Percentiles rank a stretch among this genome's conserved stretches.
Conservation (phyloP, 2,113 vertebrate genomes). For the Columbina picui region DNA sequence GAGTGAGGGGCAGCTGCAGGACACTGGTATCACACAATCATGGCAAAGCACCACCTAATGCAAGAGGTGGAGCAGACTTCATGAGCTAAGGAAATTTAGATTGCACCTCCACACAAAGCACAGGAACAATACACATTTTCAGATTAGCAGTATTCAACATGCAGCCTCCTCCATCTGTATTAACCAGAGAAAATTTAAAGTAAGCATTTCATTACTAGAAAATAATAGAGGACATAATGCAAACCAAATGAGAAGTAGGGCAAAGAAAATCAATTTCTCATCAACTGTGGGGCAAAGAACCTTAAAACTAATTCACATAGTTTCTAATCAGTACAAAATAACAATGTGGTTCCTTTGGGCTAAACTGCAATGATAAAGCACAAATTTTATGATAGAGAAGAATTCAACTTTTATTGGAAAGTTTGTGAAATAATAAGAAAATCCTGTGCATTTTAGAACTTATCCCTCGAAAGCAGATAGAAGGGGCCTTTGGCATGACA, state of each 20-base stretch:
- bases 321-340: neutral
- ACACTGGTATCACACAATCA: neutral
- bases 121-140: neutral
- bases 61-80: neutral
- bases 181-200: conserved; percentile 7
- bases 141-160: neutral
- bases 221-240: neutral
- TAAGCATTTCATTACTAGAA: neutral
- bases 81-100: neutral
- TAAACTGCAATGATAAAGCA: neutral
- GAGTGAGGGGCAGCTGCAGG: neutral
- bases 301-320: neutral
- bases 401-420: neutral
- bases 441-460: neutral
- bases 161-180: neutral
- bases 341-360: neutral
- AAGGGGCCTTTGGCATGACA: neutral
- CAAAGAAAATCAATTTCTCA: conserved; percentile 37
- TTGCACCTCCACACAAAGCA: neutral
- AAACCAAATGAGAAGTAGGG: neutral
- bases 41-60: neutral
- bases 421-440: neutral
- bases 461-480: neutral
- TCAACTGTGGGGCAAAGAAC: neutral
- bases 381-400: neutral